Base-by-base conservation (phyloP, 1,140 invertebrate genomes). In the Drosophila bocki region DNA sequence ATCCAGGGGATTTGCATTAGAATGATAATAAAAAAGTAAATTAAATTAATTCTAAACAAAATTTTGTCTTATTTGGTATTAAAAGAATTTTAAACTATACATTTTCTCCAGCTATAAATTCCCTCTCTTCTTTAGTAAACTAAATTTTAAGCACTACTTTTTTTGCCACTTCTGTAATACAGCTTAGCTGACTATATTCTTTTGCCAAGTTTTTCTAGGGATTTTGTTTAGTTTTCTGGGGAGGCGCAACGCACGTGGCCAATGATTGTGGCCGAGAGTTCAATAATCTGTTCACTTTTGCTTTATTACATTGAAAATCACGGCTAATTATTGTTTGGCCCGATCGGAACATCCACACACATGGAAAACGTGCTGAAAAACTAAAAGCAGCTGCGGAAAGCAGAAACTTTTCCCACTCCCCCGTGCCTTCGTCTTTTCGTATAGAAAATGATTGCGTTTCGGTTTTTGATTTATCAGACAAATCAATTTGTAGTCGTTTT, bases 401-500 rank as follows among this genome's bases (percentile, higher is more conserved):
- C 42, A 74, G 71, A 78, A 78, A 78, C 51, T 78, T 77, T 78
- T 77, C 42, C 63, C 51, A 32, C 51, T 74, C 26, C 26, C 13
- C 54, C 19, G 13, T 37, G 51, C 12, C 32, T 3, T 22, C 32
- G 4, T 22, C 32, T 12, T 44, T 56, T 29, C 37, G n/a, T 22
- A 56, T 35, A 13, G 54, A 33, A 76, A 76, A 69, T 53, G 74
- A 61, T 69, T 70, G 63, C 54, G 70, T 74, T 74, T 74, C 54
- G 70, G 47, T 37, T 58, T 78, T 77, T 83, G 76, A 83, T 83
- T 83, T 83, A 83, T 80, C 79, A 84, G 81, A 84, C 81, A 84
- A 84, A 84, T 84, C 81, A 84, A 84, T 84, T 84, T 84, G 81
- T 84, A 84, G 81, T 76, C 70, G 64, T 80, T 84, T 80, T 84